Percentiles rank a stretch among this genome's conserved stretches.
These are phyloP conservation scores for Oligia fasciuncula DNA, from an alignment of 2,888 invertebrate genomes.

Conservation along the genomic window DNA sequence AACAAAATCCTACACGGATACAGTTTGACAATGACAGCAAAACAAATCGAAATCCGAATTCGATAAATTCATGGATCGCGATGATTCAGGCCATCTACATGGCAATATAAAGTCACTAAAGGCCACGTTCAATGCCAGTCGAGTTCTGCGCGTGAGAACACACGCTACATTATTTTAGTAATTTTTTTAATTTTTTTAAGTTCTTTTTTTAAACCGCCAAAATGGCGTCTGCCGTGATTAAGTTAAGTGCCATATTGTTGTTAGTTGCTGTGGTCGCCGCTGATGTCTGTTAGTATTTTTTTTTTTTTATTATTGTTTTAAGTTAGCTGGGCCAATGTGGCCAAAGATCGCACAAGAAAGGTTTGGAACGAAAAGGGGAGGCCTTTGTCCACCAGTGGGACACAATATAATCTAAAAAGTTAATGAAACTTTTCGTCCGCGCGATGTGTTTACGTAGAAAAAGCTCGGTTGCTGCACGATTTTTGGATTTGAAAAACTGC, in stretches of 20 bases:
- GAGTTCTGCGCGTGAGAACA: conserved; percentile 73
- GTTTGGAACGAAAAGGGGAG: too few species aligned
- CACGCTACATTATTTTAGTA: conserved; percentile 71
- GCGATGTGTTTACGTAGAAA: neutral
- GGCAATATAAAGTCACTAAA: conserved; percentile 83
- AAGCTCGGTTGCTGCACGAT: conserved; percentile 2
- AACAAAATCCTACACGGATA: conserved; percentile 57
- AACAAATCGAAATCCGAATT: conserved; percentile 60
- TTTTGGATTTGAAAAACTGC: conserved; percentile 5
- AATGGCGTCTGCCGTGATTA: conserved; percentile 86
- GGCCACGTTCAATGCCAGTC: conserved; percentile 86
- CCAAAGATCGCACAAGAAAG: neutral
- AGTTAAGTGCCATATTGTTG: conserved; percentile 86
- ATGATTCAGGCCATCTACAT: conserved; percentile 73
- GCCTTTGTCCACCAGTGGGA: neutral
- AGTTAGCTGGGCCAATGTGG: neutral
- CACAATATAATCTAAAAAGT: too few species aligned
- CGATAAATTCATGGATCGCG: conserved; percentile 73
- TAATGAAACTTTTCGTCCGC: neutral
- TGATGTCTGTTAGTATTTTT: conserved; percentile 82
- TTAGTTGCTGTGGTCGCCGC: conserved; percentile 80
- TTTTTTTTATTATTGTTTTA: conserved; percentile 16
- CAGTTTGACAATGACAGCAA: conserved; percentile 53
- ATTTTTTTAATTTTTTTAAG: conserved; percentile 64
- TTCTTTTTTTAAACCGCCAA: conserved; percentile 71